Base-by-base conservation (phyloP, 2,113 vertebrate species). In the Malurus cyaneus region DNA sequence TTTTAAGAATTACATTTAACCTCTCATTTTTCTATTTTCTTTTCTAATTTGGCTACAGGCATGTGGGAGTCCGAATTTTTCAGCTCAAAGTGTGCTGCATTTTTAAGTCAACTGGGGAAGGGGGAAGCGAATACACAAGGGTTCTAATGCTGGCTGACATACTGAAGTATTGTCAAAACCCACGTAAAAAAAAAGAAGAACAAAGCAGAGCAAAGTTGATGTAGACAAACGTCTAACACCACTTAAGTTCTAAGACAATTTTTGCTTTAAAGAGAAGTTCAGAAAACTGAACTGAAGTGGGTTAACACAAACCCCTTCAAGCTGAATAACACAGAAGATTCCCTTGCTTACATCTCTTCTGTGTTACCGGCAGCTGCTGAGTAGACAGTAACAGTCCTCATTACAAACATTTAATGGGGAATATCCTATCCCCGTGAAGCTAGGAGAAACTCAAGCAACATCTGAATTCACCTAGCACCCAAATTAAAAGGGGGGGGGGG, bases 41-140 rank as follows among this genome's bases (percentile, higher is more conserved):
- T n/a, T 83, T 69, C 46, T 56, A 61, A 88, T 73, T 54, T 85
- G 25, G 12, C 26, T 65, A 24, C 6, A 87, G 20, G n/a, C 5
- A 36, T 17, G 34, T 82, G 11, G 6, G 8, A 67, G 11, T 53
- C 16, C 31, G 24, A 46, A 18, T 73, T 80, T 80, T 65, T 86
- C 50, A 73, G 21, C 26, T 86, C 21, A 7, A 62, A 65, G 11
- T 36, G 4, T 36, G 15, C 4, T 61, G 13, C 14, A n/a, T 69
- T 88, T 92, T 86, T 54, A 67, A 67, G 5, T 56, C 8, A 73
- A 0, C 13, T 17, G 4, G 12, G 5, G 5, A 12, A 4, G 1
- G 2, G 4, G 2, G 6, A 49, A 50, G 14, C 5, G 69, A 91
- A 54, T 54, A 44, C 0, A 0, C 12, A 36, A 10, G 34, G 21